Conservation (phyloP, 2,113 vertebrate genomes). For the Prochilodus magdalenae region DNA sequence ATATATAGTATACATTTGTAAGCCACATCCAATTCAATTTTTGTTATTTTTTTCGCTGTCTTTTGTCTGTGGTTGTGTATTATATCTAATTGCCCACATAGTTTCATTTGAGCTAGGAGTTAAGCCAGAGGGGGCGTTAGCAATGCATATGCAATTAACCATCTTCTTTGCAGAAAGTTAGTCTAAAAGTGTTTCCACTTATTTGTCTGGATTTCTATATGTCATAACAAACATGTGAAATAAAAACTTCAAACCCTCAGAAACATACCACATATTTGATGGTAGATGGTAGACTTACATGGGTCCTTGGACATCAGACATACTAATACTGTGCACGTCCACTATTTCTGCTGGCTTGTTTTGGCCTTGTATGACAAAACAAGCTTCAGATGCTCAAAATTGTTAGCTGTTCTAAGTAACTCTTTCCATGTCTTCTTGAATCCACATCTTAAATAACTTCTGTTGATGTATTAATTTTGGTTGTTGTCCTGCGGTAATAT, state of each 20-base stretch:
- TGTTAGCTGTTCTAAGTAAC: background rate
- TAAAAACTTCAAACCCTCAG: background rate
- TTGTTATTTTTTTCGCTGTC: no score
- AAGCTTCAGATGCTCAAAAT: background rate
- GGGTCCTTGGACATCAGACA: background rate
- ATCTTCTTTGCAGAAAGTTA: no score
- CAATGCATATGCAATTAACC: no score
- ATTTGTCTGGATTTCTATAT: no score
- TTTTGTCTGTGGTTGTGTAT: background rate
- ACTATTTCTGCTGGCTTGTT: background rate
- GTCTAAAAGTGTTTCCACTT: no score
- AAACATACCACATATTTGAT: background rate
- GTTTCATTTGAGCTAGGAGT: no score
- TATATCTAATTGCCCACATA: background rate
- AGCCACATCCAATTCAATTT: no score
- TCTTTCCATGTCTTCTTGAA: background rate
- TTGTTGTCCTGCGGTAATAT: no score
- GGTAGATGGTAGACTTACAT: background rate
- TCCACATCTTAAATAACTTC: no score
- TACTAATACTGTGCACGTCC: background rate
- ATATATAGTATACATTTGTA: no score
- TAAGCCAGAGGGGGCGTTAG: no score
- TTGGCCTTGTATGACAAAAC: background rate
- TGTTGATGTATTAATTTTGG: no score
- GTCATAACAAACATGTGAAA: background rate